Conservation (phyloP, 2,888 invertebrate species). For the Gymnoscelis rufifasciata region DNA sequence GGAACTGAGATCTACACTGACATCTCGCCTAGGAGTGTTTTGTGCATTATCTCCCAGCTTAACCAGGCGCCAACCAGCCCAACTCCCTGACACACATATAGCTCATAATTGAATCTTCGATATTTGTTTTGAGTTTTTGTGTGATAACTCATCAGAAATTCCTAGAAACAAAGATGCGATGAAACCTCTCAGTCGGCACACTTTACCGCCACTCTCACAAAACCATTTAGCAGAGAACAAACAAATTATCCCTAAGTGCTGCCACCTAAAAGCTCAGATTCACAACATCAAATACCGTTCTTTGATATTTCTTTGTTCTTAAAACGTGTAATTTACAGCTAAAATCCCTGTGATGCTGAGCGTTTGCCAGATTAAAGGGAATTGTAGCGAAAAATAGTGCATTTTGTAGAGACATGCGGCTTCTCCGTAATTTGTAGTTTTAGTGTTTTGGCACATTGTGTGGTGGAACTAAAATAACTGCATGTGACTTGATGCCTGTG, state of each 20-base stretch:
- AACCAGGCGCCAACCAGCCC: too few relatives aligned
- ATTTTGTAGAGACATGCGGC: conserved; percentile 10
- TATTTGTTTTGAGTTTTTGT: too few relatives aligned
- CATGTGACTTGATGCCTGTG: conserved; percentile 8
- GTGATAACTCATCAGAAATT: too few relatives aligned
- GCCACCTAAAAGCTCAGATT: not conserved
- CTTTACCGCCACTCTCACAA: not conserved
- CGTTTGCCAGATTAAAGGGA: conserved; percentile 26
- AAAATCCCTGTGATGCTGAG: conserved; percentile 26
- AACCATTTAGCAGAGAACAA: not conserved
- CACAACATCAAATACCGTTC: not conserved
- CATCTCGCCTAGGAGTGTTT: too few relatives aligned
- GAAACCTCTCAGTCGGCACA: too few relatives aligned
- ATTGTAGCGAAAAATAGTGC: conserved; percentile 19
- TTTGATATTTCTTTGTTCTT: conserved; percentile 31
- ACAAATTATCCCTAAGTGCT: not conserved
- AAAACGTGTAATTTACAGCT: conserved; percentile 22
- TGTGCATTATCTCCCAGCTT: too few relatives aligned
- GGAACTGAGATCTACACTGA: too few relatives aligned
- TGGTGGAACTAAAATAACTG: conserved; percentile 26
- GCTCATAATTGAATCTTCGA: too few relatives aligned
- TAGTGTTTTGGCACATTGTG: conserved; percentile 30
- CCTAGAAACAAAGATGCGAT: too few relatives aligned
- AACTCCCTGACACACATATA: too few relatives aligned
- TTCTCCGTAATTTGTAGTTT: conserved; percentile 18